Percentiles rank a stretch among this genome's conserved stretches.
phyloP scores from a whole-genome alignment of 2,113 vertebrate species.

The Mustelus asterias region DNA sequence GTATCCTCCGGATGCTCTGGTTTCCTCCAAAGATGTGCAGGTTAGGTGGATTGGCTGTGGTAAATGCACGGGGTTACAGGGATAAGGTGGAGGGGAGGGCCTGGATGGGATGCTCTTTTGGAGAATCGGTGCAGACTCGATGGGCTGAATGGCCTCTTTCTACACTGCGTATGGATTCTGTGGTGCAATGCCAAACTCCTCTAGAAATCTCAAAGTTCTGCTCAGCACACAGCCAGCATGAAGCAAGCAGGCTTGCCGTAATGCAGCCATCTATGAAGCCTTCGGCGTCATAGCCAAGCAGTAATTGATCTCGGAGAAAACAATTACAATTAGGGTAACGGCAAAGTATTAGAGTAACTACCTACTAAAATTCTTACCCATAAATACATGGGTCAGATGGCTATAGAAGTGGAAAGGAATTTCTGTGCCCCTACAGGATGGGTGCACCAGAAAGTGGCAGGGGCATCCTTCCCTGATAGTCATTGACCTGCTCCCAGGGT shows the following conservation, averaged over 20 bases:
- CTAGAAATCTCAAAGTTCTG: neutral
- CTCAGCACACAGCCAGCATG: neutral
- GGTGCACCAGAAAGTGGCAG: too few species aligned
- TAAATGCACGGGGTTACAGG: too few species aligned
- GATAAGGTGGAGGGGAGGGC: too few species aligned
- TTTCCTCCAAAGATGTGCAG: too few species aligned
- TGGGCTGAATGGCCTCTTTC: too few species aligned
- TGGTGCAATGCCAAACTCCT: neutral
- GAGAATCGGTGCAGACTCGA: too few species aligned
- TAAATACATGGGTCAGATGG: neutral
- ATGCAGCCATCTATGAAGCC: neutral
- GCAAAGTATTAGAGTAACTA: neutral
- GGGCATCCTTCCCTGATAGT: neutral
- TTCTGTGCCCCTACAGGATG: neutral
- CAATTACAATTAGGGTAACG: neutral
- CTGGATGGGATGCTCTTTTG: too few species aligned
- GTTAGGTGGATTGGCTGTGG: too few species aligned
- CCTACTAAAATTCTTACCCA: neutral
- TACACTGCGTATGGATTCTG: too few species aligned
- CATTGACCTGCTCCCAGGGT: neutral
- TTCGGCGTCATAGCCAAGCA: neutral
- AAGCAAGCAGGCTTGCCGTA: neutral
- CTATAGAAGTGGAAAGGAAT: neutral
- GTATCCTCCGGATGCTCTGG: too few species aligned
- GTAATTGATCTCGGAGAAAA: neutral